Conservation (phyloP, 1,140 invertebrate species). For the Drosophila baimaii region DNA sequence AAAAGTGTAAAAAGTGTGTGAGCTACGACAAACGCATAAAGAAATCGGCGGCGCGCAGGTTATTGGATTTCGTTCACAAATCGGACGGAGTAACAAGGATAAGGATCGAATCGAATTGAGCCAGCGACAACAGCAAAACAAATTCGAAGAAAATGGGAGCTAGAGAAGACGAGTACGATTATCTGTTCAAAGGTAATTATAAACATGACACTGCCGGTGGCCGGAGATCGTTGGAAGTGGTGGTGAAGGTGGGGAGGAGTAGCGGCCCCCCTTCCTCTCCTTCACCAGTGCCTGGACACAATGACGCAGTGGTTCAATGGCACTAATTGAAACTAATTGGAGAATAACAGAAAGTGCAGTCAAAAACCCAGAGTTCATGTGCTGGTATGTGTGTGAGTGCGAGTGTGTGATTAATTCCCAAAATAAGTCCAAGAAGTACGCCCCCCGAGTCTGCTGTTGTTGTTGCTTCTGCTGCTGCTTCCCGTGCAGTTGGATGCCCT, state of each 20-base stretch:
- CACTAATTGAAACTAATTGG: constrained; percentile 80
- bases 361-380: constrained; percentile 31
- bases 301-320: constrained; percentile 66
- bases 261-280: constrained; percentile 15
- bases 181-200: constrained; percentile 99
- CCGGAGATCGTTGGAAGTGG: constrained; percentile 7
- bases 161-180: constrained; percentile 99
- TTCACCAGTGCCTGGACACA: constrained; percentile 24
- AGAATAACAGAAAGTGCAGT: constrained; percentile 69
- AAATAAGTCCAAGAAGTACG: constrained; percentile 53
- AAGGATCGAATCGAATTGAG: constrained; percentile 31
- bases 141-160: constrained; percentile 90
- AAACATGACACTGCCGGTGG: constrained; percentile 53
- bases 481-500: constrained; percentile 61
- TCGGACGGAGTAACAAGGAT: constrained; percentile 26
- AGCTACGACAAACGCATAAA: constrained; percentile 73
- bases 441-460: constrained; percentile 48
- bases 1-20: constrained; percentile 77
- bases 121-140: constrained; percentile 52
- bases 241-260: constrained; percentile 30
- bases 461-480: constrained; percentile 33
- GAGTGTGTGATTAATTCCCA: constrained; percentile 45
- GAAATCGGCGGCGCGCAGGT: constrained; percentile 73
- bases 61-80: constrained; percentile 76
- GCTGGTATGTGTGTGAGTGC: constrained; percentile 27